Evolutionary conservation across 2,888 invertebrate genomes (phyloP).

Genomic region (Tipula confusa): DNA sequence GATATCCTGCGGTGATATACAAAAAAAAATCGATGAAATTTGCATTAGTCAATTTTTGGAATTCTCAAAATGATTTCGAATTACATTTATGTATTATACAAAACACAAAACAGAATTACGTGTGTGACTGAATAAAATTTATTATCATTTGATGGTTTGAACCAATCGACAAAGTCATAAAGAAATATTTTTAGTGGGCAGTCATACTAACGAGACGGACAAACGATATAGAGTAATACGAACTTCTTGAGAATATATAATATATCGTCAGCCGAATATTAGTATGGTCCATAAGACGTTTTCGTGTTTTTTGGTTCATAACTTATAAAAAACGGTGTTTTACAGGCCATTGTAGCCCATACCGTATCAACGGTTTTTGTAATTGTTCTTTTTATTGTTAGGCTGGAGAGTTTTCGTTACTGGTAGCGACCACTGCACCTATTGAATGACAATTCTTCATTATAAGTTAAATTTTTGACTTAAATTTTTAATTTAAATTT

Average conservation of each 20-base stretch:
- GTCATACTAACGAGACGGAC: neutral
- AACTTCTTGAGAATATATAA: neutral
- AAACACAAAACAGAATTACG: neutral
- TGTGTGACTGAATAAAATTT: neutral
- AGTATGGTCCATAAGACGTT: no score
- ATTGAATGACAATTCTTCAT: no score
- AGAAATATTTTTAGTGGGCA: neutral
- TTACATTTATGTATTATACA: neutral
- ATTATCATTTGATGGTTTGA: neutral
- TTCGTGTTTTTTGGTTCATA: no score
- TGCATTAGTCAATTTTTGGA: conserved; percentile 17
- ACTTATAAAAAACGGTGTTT: no score
- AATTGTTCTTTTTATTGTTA: no score
- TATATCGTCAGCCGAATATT: no score
- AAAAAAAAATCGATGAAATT: neutral
- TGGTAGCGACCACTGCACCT: no score
- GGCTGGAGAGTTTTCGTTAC: no score
- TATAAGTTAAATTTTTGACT: no score
- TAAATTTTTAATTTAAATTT: no score
- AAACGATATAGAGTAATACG: neutral
- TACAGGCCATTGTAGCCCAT: no score
- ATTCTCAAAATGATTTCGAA: neutral
- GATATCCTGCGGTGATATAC: conserved; percentile 1
- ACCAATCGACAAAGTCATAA: neutral
- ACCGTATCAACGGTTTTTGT: no score